A percentile compares a stretch with the other conserved stretches of the same genome.
Evolutionary conservation across 2,888 invertebrate genomes (phyloP).

Genomic region (Apantesis nais): DNA sequence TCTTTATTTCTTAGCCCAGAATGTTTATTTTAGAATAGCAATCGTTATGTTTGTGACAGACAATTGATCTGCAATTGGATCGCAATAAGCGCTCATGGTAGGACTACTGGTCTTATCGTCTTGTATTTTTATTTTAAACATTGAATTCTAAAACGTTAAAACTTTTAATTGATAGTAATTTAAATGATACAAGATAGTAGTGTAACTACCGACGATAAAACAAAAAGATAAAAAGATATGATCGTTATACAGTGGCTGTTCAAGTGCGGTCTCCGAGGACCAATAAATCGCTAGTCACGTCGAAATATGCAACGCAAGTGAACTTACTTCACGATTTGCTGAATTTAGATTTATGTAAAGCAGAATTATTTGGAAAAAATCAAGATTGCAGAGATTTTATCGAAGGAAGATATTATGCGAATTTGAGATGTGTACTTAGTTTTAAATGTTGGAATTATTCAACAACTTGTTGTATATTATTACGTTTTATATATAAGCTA

Average conservation of each 20-base stretch:
- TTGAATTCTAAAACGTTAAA: too few species aligned
- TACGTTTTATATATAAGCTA: background rate
- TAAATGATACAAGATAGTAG: too few species aligned
- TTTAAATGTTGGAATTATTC: too few species aligned
- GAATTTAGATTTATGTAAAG: background rate
- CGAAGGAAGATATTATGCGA: background rate
- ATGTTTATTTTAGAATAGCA: too few species aligned
- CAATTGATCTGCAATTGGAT: too few species aligned
- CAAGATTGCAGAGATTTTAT: background rate
- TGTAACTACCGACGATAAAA: background rate
- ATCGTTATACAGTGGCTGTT: background rate
- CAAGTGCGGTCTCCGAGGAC: background rate
- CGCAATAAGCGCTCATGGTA: too few species aligned
- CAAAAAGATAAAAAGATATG: background rate
- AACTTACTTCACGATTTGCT: background rate
- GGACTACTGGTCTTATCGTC: too few species aligned
- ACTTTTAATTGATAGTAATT: too few species aligned
- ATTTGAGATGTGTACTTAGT: background rate
- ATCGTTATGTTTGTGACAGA: too few species aligned
- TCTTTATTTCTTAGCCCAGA: too few species aligned
- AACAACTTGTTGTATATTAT: too few species aligned
- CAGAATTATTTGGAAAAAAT: background rate
- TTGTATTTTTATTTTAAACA: too few species aligned
- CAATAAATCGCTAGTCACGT: conserved; percentile 1
- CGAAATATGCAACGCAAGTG: background rate